Evolutionary conservation across 2,888 invertebrate genomes (phyloP).

Genomic region (Zygothrica quintamaculata): DNA sequence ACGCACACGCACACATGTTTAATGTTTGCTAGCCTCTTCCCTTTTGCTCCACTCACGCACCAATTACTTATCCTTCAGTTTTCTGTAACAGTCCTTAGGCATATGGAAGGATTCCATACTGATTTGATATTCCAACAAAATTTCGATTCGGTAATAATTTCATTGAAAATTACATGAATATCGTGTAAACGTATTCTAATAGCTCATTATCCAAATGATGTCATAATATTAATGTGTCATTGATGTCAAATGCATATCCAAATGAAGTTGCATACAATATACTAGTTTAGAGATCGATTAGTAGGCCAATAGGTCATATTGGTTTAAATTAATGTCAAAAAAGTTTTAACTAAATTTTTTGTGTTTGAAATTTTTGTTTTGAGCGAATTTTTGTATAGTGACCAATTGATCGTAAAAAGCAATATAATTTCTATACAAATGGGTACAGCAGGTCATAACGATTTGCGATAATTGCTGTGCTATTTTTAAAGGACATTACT

Average conservation of each 20-base stretch:
- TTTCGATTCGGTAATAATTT: constrained; percentile 26
- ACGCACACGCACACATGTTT: constrained; percentile 1
- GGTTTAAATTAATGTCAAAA: too few species aligned
- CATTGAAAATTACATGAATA: constrained; percentile 4
- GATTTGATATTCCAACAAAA: constrained; percentile 3
- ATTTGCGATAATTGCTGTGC: constrained; percentile 75
- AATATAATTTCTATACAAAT: constrained; percentile 53
- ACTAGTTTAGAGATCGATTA: too few species aligned
- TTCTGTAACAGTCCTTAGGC: constrained; percentile 2
- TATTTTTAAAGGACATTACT: constrained; percentile 61
- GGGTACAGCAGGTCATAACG: constrained; percentile 75
- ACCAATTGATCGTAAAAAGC: constrained; percentile 34
- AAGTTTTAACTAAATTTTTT: too few species aligned
- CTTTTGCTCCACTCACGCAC: too few species aligned
- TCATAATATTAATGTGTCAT: too few species aligned
- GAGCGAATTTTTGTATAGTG: too few species aligned
- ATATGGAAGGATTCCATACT: constrained; percentile 28
- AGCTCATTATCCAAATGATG: too few species aligned
- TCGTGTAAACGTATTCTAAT: too few species aligned
- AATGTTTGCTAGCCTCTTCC: too few species aligned
- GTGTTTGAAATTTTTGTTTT: too few species aligned
- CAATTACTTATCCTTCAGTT: constrained; percentile 14
- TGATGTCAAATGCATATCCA: not conserved
- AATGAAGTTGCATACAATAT: not conserved
- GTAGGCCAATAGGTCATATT: not conserved